Evolutionary conservation across 2,888 invertebrate genomes (phyloP), one percentile per base, ranked within the genome.

Genomic region (Meganola albula): DNA sequence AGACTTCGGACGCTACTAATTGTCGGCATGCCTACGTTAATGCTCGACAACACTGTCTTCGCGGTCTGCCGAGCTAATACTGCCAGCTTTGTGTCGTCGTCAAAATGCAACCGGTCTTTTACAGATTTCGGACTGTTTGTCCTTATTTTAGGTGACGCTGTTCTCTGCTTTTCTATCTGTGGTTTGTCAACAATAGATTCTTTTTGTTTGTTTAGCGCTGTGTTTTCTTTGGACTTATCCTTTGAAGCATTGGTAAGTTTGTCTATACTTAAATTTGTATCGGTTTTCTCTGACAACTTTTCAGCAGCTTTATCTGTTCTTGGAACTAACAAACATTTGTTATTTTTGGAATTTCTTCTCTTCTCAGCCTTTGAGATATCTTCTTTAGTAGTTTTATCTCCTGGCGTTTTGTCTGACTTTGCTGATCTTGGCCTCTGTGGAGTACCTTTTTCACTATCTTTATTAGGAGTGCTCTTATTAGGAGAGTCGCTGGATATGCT

Each of bases 1-100:
- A 83, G 52, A 46, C 80, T 82, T 7, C 74, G 48, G 1, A 80
- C 75, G 29, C 66, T 66, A 35, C 64, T 79, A 8, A 80, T 82
- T 0, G 78, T 80, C 0, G 84, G 83, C 1, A 76, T 49, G 0
- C 70, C 59, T 1, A 49, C 28, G 1, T 44, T 34, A 5, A 51
- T 53, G 14, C 32, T 57, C 2, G 30, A 42, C 3, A 56, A 37
- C 1, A 48, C 33, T n/a, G 31, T 39, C 10, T 49, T 55, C n/a
- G 44, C 37, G 1, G 49, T 46, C 31, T 65, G 63, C 2, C 68
- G 58, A 8, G 76, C 73, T 11, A 77, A 34, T 0, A 60, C 57
- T 0, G 77, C 74, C 33, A 78, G 42, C n/a, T 56, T 68, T 2
- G 60, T 67, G 31, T 83, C 63, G 22, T 84, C 80, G 13, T 82